These are phyloP conservation scores for Scaptomyza caliginosa DNA, from an alignment of 2,888 invertebrate genomes.

Conservation along the genomic window DNA sequence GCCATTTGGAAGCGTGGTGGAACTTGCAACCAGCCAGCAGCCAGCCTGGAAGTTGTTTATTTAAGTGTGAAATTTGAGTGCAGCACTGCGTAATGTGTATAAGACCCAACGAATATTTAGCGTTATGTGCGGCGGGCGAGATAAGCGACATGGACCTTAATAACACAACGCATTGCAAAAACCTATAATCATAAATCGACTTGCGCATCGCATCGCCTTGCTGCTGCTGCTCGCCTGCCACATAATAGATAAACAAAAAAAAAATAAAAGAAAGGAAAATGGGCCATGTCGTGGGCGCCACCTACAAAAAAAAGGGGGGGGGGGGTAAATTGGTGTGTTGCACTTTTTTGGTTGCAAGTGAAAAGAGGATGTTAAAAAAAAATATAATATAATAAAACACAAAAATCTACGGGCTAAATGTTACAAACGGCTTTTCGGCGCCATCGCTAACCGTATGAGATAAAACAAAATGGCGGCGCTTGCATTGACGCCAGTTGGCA, in stretches of 20 bases:
- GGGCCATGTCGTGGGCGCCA: constrained; percentile 23
- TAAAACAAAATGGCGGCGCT: constrained; percentile 61
- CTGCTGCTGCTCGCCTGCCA: constrained; percentile 17
- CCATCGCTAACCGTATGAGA: constrained; percentile 68
- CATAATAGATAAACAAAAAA: constrained; percentile 15
- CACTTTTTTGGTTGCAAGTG: constrained; percentile 22
- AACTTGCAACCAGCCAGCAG: constrained; percentile 38
- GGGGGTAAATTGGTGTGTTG: too few species aligned
- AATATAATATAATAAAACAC: constrained; percentile 1
- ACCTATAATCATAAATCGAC: constrained; percentile 62
- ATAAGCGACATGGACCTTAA: constrained; percentile 64
- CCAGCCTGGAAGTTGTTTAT: constrained; percentile 70
- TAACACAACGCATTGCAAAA: constrained; percentile 34
- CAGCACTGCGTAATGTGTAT: constrained; percentile 62
- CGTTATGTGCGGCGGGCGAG: constrained; percentile 51
- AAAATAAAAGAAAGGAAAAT: constrained; percentile 8
- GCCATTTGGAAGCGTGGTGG: constrained; percentile 6
- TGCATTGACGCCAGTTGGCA: constrained; percentile 57
- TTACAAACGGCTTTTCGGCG: constrained; percentile 77
- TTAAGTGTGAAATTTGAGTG: constrained; percentile 77
- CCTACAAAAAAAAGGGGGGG: constrained; percentile 16
- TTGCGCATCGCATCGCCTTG: constrained; percentile 4
- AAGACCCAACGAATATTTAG: constrained; percentile 58
- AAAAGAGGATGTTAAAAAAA: background rate
- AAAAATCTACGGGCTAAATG: constrained; percentile 62